Evolutionary conservation across 1,140 invertebrate species (phyloP).

Genomic region (Drosophila triauraria): DNA sequence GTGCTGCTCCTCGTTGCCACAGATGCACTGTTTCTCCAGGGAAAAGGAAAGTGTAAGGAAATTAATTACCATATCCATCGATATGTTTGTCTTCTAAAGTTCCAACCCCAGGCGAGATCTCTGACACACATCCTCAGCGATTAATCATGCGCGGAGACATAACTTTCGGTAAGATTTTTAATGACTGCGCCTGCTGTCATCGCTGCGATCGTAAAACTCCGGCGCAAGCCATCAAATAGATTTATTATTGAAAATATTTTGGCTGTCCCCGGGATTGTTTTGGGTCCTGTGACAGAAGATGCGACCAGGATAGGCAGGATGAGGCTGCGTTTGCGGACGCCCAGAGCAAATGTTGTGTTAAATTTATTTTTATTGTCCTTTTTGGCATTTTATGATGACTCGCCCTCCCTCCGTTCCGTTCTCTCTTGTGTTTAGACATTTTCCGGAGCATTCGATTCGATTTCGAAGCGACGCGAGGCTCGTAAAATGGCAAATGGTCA

Average conservation of each 20-base stretch:
- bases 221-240: conserved; percentile 74
- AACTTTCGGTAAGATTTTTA: conserved; percentile 74
- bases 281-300: conserved; percentile 56
- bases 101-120: neutral
- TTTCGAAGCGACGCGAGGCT: conserved; percentile 35
- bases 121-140: conserved; percentile 41
- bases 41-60: conserved; percentile 51
- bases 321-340: conserved; percentile 19
- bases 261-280: conserved; percentile 66
- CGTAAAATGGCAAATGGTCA: conserved; percentile 75
- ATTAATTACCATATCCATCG: conserved; percentile 66
- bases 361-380: conserved; percentile 79
- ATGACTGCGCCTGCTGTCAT: conserved; percentile 76
- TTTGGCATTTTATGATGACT: conserved; percentile 75
- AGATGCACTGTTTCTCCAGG: conserved; percentile 35
- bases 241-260: conserved; percentile 84
- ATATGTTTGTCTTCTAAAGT: conserved; percentile 2
- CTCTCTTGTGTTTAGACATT: conserved; percentile 50
- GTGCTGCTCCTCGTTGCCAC: conserved; percentile 13
- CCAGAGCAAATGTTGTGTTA: conserved; percentile 74
- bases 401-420: conserved; percentile 34
- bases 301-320: conserved; percentile 11
- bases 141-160: conserved; percentile 72
- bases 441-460: conserved; percentile 66
- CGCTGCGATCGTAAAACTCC: conserved; percentile 62